These are phyloP conservation scores for Aradus depressus DNA, from an alignment of 2,888 invertebrate species.

Conservation along the genomic window DNA sequence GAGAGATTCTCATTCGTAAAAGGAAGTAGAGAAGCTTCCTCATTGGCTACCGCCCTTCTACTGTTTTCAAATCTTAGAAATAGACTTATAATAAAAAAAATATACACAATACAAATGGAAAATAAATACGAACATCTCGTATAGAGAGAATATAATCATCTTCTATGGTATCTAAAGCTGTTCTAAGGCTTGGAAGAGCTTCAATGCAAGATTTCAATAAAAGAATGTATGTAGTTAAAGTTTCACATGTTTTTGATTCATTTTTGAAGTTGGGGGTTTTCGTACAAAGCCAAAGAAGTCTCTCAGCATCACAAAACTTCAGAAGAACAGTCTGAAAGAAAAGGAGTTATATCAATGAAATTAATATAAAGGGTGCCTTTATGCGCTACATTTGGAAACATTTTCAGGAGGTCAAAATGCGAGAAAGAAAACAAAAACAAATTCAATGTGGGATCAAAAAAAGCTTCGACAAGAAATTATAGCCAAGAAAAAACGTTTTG, in stretches of 20 bases:
- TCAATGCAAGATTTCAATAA: constrained; percentile 67
- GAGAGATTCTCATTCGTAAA: too few species aligned
- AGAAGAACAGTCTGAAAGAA: constrained; percentile 47
- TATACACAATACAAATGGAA: too few species aligned
- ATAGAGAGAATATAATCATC: constrained; percentile 31
- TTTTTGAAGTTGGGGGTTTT: constrained; percentile 40
- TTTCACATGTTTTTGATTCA: constrained; percentile 50
- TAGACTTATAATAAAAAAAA: too few species aligned
- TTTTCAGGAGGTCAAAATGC: not conserved
- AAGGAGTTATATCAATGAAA: not conserved
- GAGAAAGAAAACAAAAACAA: too few species aligned
- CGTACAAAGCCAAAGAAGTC: constrained; percentile 52
- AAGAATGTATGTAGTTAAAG: constrained; percentile 64
- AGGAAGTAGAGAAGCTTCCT: too few species aligned
- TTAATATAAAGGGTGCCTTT: not conserved
- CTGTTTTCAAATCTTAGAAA: too few species aligned
- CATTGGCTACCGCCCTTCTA: too few species aligned
- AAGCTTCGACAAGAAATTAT: too few species aligned
- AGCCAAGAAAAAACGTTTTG: too few species aligned
- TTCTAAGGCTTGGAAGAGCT: constrained; percentile 51
- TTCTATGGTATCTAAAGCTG: constrained; percentile 33
- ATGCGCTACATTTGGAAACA: not conserved
- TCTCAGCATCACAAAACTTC: constrained; percentile 66
- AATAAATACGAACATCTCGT: constrained; percentile 15
- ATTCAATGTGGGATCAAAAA: not conserved